phyloP scores from a whole-genome alignment of 1,140 invertebrate genomes.

The Aphelinus atriplicis region DNA sequence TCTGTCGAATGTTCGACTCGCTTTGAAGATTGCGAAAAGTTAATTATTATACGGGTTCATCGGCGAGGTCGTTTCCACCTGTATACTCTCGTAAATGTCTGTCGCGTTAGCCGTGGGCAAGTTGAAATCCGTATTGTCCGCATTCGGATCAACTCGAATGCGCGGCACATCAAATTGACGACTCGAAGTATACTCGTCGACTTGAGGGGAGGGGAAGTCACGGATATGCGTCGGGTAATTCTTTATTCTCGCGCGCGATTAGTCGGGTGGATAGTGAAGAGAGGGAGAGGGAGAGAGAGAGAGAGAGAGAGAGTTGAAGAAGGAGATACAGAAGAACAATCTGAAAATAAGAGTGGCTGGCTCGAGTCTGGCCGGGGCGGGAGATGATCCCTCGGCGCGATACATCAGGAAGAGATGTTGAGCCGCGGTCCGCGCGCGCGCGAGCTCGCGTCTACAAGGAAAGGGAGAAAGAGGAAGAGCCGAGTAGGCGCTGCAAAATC shows the following conservation, averaged over 20 bases:
- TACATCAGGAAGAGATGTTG: neutral
- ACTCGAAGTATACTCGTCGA: too few species aligned
- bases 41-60: too few species aligned
- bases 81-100: too few species aligned
- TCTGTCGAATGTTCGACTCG: too few species aligned
- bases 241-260: too few species aligned
- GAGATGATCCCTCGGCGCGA: neutral
- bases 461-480: neutral
- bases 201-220: neutral
- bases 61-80: too few species aligned
- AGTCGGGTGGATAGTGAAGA: neutral
- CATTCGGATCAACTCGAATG: too few species aligned
- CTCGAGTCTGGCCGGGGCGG: neutral
- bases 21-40: too few species aligned
- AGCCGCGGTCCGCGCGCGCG: neutral
- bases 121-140: too few species aligned
- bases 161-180: too few species aligned
- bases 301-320: slow-evolving; percentile 7
- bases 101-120: too few species aligned
- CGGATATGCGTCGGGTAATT: neutral
- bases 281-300: neutral
- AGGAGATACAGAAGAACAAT: neutral
- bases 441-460: neutral
- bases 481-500: slow-evolving; percentile 5
- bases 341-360: neutral